Conservation (phyloP, 2,888 invertebrate species). For the Papilio gigon region DNA sequence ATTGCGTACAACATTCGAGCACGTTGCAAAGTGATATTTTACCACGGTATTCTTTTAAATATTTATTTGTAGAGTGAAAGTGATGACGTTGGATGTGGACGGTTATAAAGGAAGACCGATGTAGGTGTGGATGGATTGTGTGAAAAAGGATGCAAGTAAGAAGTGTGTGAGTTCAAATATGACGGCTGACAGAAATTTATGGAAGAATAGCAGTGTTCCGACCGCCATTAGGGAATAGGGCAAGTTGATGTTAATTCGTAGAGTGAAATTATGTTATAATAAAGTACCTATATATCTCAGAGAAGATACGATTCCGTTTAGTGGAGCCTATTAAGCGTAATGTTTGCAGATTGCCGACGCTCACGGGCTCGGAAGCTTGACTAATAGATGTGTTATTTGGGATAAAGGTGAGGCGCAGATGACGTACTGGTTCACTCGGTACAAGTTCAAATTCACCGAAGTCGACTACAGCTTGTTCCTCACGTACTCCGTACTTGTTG, state of each 20-base stretch:
- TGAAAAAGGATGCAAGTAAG: no score
- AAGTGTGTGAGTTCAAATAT: no score
- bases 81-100: no score
- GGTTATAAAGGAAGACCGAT: no score
- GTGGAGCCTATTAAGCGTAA: conserved; percentile 58
- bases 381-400: conserved; percentile 75
- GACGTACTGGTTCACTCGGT: conserved; percentile 82
- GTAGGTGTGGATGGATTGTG: no score
- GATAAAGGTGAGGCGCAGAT: conserved; percentile 82
- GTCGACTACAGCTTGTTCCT: conserved; percentile 82
- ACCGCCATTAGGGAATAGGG: no score
- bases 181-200: no score
- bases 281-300: conserved; percentile 27
- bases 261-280: neutral
- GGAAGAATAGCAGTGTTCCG: no score
- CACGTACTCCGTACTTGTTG: conserved; percentile 81
- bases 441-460: conserved; percentile 83
- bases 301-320: conserved; percentile 43
- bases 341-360: conserved; percentile 66
- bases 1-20: neutral
- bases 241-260: neutral
- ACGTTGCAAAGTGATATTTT: neutral
- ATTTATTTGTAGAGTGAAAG: no score
- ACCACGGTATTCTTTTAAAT: neutral
- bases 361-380: conserved; percentile 53